Conservation (phyloP, 2,797 vertebrate genomes). For the Sebastes flavidus region DNA sequence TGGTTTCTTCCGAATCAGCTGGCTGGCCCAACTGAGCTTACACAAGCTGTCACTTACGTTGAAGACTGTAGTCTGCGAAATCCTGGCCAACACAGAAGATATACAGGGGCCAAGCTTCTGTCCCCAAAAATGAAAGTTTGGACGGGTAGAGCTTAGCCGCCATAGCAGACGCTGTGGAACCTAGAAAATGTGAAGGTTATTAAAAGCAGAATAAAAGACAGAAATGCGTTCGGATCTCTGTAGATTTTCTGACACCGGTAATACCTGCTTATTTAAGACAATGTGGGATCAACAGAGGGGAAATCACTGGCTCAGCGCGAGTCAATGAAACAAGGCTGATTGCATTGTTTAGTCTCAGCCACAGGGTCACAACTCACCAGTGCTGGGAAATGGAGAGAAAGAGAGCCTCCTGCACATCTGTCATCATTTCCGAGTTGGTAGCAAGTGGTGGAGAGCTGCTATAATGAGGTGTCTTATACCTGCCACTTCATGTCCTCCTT, state of each 20-base stretch:
- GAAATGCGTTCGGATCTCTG: neutral
- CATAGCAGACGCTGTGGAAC: neutral
- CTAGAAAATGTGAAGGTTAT: neutral
- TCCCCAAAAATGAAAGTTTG: conserved; percentile 19
- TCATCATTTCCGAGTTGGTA: conserved; percentile 47
- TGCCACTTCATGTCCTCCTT: conserved; percentile 35
- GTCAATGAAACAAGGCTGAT: conserved; percentile 47
- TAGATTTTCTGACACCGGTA: conserved; percentile 33
- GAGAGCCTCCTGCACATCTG: conserved; percentile 26
- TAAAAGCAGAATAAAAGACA: neutral
- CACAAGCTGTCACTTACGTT: conserved; percentile 49
- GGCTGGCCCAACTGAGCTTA: conserved; percentile 7
- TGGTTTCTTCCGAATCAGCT: neutral
- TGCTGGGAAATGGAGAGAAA: neutral
- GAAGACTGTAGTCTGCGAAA: conserved; percentile 22
- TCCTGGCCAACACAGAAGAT: conserved; percentile 26
- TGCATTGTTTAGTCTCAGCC: conserved; percentile 37
- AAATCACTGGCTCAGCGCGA: conserved; percentile 4
- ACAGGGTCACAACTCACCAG: conserved; percentile 11
- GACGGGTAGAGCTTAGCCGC: neutral
- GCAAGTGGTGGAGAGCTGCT: conserved; percentile 28
- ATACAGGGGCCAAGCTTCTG: conserved; percentile 6
- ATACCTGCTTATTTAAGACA: conserved; percentile 36
- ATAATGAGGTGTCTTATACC: conserved; percentile 58
- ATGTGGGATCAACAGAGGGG: conserved; percentile 28